Evolutionary conservation across 2,888 invertebrate species (phyloP).

Genomic region (Ochropleura plecta): DNA sequence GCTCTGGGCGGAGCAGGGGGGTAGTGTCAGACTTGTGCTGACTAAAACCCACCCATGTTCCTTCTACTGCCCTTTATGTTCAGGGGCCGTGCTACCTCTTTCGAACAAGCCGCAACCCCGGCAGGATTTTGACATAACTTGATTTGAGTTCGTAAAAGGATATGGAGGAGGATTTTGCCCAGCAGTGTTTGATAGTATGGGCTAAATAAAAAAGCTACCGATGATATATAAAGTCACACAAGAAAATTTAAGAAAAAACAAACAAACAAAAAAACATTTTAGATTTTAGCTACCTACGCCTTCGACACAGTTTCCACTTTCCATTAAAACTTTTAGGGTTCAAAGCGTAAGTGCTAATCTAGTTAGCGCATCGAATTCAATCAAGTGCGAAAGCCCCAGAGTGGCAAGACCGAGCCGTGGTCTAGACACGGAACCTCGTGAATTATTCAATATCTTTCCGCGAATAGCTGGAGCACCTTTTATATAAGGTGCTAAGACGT

Average conservation of each 20-base stretch:
- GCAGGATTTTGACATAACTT: too few species aligned
- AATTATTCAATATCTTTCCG: constrained; percentile 67
- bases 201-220: too few species aligned
- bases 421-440: constrained; percentile 65
- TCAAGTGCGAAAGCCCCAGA: constrained; percentile 44
- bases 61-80: too few species aligned
- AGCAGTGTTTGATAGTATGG: too few species aligned
- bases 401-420: constrained; percentile 32
- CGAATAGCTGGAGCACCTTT: constrained; percentile 43
- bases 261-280: constrained; percentile 10
- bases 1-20: too few species aligned
- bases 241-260: too few species aligned
- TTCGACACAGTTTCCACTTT: constrained; percentile 23
- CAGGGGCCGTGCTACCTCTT: too few species aligned
- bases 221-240: neutral
- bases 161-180: neutral
- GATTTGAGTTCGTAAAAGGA: neutral
- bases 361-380: constrained; percentile 54
- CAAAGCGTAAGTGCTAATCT: constrained; percentile 46
- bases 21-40: too few species aligned
- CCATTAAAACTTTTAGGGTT: constrained; percentile 20
- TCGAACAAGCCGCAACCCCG: too few species aligned
- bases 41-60: too few species aligned
- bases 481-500: constrained; percentile 32
- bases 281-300: constrained; percentile 18